Evolutionary conservation across 2,797 vertebrate species (phyloP).

Genomic region (Myotis vivesi): DNA sequence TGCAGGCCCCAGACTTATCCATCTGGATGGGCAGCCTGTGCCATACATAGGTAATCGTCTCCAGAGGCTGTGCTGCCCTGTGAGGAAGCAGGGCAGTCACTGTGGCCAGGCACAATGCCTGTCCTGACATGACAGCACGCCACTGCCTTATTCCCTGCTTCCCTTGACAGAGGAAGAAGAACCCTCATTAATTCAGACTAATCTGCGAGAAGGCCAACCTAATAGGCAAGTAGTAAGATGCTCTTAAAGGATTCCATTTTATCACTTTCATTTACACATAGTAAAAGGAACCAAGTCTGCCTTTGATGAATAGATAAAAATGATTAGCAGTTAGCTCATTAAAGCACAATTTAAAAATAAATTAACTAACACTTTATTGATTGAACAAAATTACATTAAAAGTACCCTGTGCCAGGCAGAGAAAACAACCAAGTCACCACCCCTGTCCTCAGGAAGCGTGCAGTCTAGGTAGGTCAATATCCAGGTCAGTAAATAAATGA

Average conservation of each 20-base stretch:
- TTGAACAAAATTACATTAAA: conserved; percentile 57
- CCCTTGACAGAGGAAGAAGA: conserved; percentile 29
- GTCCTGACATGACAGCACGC: background rate
- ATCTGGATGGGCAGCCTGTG: background rate
- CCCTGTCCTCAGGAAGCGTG: background rate
- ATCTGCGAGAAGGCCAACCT: conserved; percentile 66
- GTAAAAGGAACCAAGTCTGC: conserved; percentile 71
- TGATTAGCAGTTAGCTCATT: conserved; percentile 71
- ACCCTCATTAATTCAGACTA: conserved; percentile 71
- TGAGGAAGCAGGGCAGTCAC: background rate
- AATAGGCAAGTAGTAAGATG: conserved; percentile 61
- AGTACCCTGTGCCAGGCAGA: background rate
- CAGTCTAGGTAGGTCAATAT: background rate
- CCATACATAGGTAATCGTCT: no score
- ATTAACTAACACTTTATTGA: conserved; percentile 64
- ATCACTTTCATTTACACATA: conserved; percentile 74
- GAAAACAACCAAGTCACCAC: background rate
- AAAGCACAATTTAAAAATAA: conserved; percentile 69
- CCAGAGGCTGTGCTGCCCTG: background rate
- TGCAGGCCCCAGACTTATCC: background rate
- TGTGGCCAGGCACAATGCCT: background rate
- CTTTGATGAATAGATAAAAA: conserved; percentile 78
- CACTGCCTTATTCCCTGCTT: background rate
- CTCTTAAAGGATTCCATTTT: conserved; percentile 76
- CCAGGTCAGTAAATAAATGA: background rate